Evolutionary conservation across 2,113 vertebrate genomes (phyloP), one percentile per base, ranked within the genome.

Genomic region (Psittacus erithacus): DNA sequence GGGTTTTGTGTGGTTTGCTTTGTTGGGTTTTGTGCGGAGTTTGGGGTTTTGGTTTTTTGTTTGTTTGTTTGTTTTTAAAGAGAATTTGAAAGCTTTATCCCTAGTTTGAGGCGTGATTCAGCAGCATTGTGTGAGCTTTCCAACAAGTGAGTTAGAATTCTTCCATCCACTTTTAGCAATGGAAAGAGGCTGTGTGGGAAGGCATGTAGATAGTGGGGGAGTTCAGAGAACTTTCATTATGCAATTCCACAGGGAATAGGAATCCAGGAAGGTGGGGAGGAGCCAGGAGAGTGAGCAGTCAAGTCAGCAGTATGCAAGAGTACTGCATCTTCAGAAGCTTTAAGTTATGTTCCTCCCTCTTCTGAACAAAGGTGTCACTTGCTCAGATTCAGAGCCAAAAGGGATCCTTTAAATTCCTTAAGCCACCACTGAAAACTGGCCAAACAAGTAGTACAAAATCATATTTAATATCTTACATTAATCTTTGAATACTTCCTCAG

Each of bases 171-270:
- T 96, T 97, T 96, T 91, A 97, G 86, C 55, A 70, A n/a, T 68
- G 94, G 67, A 93, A 93, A 92, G 60, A 23, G 82, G 74, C 86
- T 78, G 53, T 82, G 95, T 94, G 83, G 95, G 95, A 91, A 93
- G 82, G 67, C 90, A 86, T 90, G 83, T 43, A 57, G 73, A 95
- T 92, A 95, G 74, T 79, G 86, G 81, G 65, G 95, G 95, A 93
- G 86, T 91, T 96, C n/a, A 90, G 80, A 92, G 80, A 94, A 92
- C 18, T 3, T 83, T 95, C 86, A 86, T 96, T 93, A 92, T 65
- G 53, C 81, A 96, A 92, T 90, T 38, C 95, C 68, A 69, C 70
- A 33, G 93, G 90, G 88, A 96, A 46, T 13, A 93, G 80, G 59
- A 62, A 39, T 82, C 79, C 52, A 35, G 79, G 86, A 69, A 90